Evolutionary conservation across 2,797 vertebrate species (phyloP), one percentile per base, ranked within the genome.

Genomic region (Cyprinodon diabolis): DNA sequence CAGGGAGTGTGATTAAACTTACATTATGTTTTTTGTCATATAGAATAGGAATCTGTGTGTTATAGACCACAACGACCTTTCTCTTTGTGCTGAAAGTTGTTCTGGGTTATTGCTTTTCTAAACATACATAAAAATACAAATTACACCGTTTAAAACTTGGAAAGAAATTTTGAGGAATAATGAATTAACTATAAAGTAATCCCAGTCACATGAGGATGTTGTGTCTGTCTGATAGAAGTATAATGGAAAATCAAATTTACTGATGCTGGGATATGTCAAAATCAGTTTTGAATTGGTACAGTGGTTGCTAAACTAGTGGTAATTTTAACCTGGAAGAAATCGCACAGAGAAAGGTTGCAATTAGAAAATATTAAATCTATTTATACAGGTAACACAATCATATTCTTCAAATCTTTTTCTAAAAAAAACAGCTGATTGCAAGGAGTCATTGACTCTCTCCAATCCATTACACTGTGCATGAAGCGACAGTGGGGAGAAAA

Each of bases 11-110:
- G 82, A 87, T 87, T 89, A 84, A 81, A 74, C 78, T 81, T 81
- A 82, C 78, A 90, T 85, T 87, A 85, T 77, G 66, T 62, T 71
- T 90, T 89, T 90, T 88, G 90, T 79, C 87, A 85, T 86, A 82
- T 85, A 75, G 49, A 71, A 71, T 6, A 30, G 78, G 57, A 84
- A 74, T 77, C 72, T 83, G 86, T 78, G 84, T 79, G 82, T 84
- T 85, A 76, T 72, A 72, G 66, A 83, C 84, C 84, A 86, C 80
- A 87, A 85, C 78, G 86, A 91, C 84, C 86, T 74, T 23, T 47
- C 40, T 66, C 62, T 66, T 23, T 66, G 62, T 45, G 23, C 21
- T 66, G 62, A 66, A 66, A 23, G 40, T 66, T 66, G 76, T 80
- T 82, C 72, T 70, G 82, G 68, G 84, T 87, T 80, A 89, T 70